Base-by-base conservation (phyloP, 1,140 invertebrate species). In the Solenopsis fugax region DNA sequence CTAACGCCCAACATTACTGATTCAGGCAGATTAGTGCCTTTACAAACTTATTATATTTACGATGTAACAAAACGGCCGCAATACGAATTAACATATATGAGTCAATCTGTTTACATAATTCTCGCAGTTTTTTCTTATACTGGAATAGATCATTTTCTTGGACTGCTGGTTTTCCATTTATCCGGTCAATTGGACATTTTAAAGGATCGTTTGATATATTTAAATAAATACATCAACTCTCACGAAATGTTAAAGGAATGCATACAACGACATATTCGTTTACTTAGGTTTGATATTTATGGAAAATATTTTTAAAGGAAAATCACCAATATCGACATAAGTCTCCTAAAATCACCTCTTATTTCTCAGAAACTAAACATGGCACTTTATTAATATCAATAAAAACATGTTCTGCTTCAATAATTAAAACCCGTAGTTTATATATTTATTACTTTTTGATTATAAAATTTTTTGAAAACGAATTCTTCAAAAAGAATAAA, bases 101-200 rank as follows among this genome's bases (percentile, higher is more conserved):
- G 58, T 65, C 76, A 76, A 62, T 2, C 16, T 41, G 18, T 52
- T 2, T 76, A 29, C 21, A 45, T 69, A 16, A 3, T 21, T 34
- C 24, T 45, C 9, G 24, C 34, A 3, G 18, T 73, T 5, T 6
- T 84, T 4, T 60, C 54, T 2, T 76, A 76, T 18, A 60, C 16
- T 5, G 73, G 73, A 24, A 60, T 76, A 1, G 73, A 76, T 7
- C 41, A 76, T 45, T 76, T 76, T 45, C 73, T 76, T 45, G 73
- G 54, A 1, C 4, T 78, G 4, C 2, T 78, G 9, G 1, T 65
- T 16, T 78, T 78, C n/a, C 76, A 78, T 50, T 65, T 78, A 50
- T 78, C 24, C 12, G 60, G 76, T 5, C 76, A 78, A 65, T 12
- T 88, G 0, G 37, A 80, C 10, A 88, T 72, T 80, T 48, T 87